Base-by-base conservation (phyloP, 53 echinoderm and acorn worm species). In the Stichopus horrens region DNA sequence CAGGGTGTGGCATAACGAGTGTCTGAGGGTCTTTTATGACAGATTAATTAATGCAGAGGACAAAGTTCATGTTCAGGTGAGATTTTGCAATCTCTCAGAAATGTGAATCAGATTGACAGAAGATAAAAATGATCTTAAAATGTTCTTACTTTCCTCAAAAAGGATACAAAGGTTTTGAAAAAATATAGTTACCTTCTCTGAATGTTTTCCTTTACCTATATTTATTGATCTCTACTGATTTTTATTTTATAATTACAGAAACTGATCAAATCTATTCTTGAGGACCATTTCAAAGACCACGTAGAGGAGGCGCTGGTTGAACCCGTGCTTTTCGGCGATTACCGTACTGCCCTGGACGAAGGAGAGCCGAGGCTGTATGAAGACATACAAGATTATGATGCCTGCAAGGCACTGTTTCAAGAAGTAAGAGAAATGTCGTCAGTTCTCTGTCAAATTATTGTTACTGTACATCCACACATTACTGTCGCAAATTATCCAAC, bases 371-470 rank as follows among this genome's bases (percentile, higher is more conserved):
- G 99, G 73, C 89, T 99, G 53, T 99, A 96, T 88, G 96, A 99
- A 71, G 99, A 99, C 76, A 91, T 99, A 52, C 99, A 99, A 76
- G 96, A 96, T 55, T 99, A 93, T 86, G 96, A 99, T 78, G 99
- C 99, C 55, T 90, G 96, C 10, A 99, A 99, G 90, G 99, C 99
- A 13, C 91, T 99, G 66, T 99, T 99, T 57, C 99, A 99, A 91
- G 99, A 99, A 94, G 99, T 99, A 88, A 19, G 75, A 75, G 20
- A 75, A 54, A 56, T 78, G 58, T 52, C 63, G 18, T 58, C 68
- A 67, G 68, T 67, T 67, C 68, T 14, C 68, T 67, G 68, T n/a
- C 68, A 67, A 11, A 67, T 14, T 14, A 67, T 14, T n/a, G n/a
- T 67, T 67, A 11, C 68, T 67, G 68, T 67, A 67, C 1, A 11